Evolutionary conservation across 2,888 invertebrate genomes (phyloP), one percentile per base, ranked within the genome.

Genomic region (Ethmia dodecea): DNA sequence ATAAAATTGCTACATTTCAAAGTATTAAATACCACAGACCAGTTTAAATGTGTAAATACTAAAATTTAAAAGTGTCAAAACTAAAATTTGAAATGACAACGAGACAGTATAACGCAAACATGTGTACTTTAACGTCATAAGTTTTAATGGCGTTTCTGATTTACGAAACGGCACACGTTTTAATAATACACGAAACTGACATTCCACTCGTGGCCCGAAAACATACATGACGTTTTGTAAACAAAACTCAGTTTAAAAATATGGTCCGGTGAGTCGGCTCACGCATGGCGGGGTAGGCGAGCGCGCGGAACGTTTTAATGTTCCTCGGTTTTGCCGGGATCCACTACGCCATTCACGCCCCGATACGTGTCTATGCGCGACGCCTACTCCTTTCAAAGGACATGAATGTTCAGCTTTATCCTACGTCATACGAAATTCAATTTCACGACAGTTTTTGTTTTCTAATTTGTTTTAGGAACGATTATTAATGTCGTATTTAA

Each of bases 241-340:
- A 73, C 71, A 74, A 72, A 77, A 73, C 61, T 62, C 53, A 59
- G 63, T 68, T 69, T 68, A 51, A 67, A 68, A 76, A 69, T 60
- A 72, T 63, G 74, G 74, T 69, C 71, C 65, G 67, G 55, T 65
- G 70, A 44, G 37, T 54, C 40, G 37, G 50, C 40, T 47, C 55
- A 68, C 66, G 79, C 76, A 65, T 70, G 72, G 62, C 37, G 57
- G 42, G 38, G 58, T 49, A 53, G 33, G 55, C 69, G 69, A 69
- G 70, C 69, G 72, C 62, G 73, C 56, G 78, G 72, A 76, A 78
- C 64, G 59, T 75, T 81, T 79, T 79, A 80, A 83, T 79, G 74
- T 74, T 59, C 59, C 43, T 45, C 43, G 45, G 47, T 37, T 35
- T 38, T 43, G 36, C 52, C 33, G 36, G 37, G 43, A 40, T 37